Conservation (phyloP, 1,140 invertebrate genomes). For the Planococcus citri region DNA sequence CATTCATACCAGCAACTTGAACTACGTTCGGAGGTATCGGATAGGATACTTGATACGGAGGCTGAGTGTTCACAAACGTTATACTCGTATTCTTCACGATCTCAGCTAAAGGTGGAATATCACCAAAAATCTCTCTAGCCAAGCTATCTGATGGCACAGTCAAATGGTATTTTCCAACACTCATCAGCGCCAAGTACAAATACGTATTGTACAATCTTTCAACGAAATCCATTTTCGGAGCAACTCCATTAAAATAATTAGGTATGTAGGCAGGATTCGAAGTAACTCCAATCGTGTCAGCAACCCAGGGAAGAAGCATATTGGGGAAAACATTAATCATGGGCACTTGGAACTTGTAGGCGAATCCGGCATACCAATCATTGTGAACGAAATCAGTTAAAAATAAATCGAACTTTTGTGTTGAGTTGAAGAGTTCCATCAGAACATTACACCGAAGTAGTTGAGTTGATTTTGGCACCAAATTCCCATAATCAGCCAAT, state of each 20-base stretch:
- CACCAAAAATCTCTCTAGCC: too few relatives aligned
- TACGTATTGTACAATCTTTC: neutral
- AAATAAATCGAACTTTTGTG: neutral
- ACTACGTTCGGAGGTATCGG: conserved; percentile 30
- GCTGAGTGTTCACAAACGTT: conserved; percentile 40
- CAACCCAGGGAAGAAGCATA: neutral
- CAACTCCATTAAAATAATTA: neutral
- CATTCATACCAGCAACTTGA: conserved; percentile 32
- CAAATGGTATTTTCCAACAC: too few relatives aligned
- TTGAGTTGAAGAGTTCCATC: neutral
- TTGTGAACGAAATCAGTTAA: neutral
- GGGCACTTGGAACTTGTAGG: neutral
- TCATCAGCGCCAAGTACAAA: neutral
- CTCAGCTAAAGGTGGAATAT: too few relatives aligned
- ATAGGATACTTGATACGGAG: conserved; percentile 22
- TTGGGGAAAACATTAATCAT: neutral
- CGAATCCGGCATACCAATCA: neutral
- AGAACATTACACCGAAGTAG: too few relatives aligned
- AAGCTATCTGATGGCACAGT: too few relatives aligned
- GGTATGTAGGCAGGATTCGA: neutral
- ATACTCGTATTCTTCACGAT: conserved; percentile 28
- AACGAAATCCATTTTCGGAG: neutral
- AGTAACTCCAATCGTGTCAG: neutral
- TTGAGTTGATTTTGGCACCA: too few relatives aligned
- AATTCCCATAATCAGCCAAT: too few relatives aligned